Percentiles rank a stretch among this genome's conserved stretches.
These are phyloP conservation scores for Acrobasis consociella DNA, from an alignment of 2,888 invertebrate genomes.

Conservation along the genomic window DNA sequence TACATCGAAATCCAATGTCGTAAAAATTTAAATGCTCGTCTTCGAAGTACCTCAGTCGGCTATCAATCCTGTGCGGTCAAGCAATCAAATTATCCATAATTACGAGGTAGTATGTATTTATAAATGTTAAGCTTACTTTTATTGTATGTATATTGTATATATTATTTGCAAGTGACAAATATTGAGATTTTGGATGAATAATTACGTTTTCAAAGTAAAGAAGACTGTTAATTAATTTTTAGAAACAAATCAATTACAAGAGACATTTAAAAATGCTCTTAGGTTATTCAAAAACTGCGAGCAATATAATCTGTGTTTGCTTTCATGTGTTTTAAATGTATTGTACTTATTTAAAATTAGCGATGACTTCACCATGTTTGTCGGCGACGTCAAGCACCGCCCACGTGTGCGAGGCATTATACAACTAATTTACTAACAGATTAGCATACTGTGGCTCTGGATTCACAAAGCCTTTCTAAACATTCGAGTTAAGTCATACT, in stretches of 20 bases:
- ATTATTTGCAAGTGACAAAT: no score
- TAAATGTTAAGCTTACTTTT: no score
- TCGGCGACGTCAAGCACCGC: slow-evolving; percentile 37
- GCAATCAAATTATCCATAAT: no score
- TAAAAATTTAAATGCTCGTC: not conserved
- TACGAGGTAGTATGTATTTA: no score
- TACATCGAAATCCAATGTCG: slow-evolving; percentile 8
- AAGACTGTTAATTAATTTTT: no score
- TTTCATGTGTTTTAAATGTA: slow-evolving; percentile 29
- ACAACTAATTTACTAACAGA: slow-evolving; percentile 43
- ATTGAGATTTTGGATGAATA: no score
- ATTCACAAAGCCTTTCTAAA: slow-evolving; percentile 24
- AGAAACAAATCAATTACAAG: not conserved
- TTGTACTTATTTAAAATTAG: slow-evolving; percentile 26
- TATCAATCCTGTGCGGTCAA: no score
- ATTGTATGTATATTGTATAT: no score
- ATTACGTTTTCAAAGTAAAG: no score
- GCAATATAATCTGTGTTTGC: not conserved
- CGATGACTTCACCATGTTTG: slow-evolving; percentile 49
- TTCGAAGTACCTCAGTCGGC: not conserved
- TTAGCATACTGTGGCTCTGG: slow-evolving; percentile 32
- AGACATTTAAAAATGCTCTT: not conserved
- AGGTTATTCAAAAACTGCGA: not conserved
- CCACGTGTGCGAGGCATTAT: slow-evolving; percentile 42
- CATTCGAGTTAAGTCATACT: slow-evolving; percentile 21